phyloP scores from a whole-genome alignment of 2,797 vertebrate genomes.

The Cercopithecus petaurista region DNA sequence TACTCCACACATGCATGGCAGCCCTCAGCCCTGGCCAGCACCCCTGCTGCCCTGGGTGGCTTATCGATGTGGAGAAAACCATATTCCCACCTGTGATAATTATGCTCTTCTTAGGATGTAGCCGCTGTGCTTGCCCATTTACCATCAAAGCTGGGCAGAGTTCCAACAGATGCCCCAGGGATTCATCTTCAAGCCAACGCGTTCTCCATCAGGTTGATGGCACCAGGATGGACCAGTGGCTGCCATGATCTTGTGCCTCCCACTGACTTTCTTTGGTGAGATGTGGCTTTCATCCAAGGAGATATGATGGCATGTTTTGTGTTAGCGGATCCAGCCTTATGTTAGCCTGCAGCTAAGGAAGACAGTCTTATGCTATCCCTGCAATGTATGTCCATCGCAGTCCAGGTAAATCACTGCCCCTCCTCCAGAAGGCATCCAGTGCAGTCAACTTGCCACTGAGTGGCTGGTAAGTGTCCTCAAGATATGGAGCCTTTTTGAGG shows the following conservation, averaged over 20 bases:
- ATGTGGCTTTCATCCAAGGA: not conserved
- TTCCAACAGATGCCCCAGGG: not conserved
- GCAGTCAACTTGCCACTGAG: not conserved
- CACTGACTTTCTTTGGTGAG: not conserved
- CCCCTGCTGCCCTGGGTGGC: accelerated
- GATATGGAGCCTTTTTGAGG: no score
- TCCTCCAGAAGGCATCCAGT: not conserved
- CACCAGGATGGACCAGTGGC: not conserved
- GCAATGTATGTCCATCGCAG: not conserved
- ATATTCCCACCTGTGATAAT: not conserved
- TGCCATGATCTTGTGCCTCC: not conserved
- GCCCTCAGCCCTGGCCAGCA: accelerated
- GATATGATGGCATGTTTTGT: accelerated
- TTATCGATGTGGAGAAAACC: no score
- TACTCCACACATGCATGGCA: accelerated
- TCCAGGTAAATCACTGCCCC: not conserved
- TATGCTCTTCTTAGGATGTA: no score
- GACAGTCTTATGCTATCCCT: not conserved
- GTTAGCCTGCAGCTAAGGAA: not conserved
- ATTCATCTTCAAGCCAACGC: not conserved
- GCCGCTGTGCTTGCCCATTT: not conserved
- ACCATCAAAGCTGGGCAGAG: not conserved
- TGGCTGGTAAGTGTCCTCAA: not conserved
- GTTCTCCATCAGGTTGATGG: not conserved
- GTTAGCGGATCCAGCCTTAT: not conserved